Conservation (phyloP, 1,140 invertebrate species). For the Drosophila malerkotliana region DNA sequence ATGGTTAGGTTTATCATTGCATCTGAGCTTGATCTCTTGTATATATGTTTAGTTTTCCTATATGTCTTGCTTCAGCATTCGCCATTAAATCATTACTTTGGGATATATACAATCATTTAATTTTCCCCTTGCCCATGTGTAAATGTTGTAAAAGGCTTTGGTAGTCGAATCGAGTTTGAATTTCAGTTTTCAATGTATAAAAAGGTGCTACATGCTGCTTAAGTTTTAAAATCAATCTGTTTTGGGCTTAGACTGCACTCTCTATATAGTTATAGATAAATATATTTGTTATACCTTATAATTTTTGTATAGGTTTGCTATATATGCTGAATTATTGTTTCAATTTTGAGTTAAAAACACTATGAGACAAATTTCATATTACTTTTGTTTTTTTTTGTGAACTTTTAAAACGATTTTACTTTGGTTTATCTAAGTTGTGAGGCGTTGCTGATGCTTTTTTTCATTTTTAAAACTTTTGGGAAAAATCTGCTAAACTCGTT, state of each 20-base stretch:
- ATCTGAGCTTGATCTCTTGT: constrained; percentile 52
- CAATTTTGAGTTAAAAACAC: constrained; percentile 69
- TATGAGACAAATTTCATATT: constrained; percentile 49
- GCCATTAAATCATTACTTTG: constrained; percentile 10
- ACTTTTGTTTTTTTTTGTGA: constrained; percentile 25
- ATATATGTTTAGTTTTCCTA: constrained; percentile 38
- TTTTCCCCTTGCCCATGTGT: constrained; percentile 12
- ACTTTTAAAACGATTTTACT: constrained; percentile 45
- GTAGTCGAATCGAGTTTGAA: constrained; percentile 26
- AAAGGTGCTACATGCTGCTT: constrained; percentile 66
- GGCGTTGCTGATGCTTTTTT: constrained; percentile 13
- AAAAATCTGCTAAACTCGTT: constrained; percentile 35
- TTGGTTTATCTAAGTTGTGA: constrained; percentile 51
- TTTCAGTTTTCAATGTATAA: constrained; percentile 61
- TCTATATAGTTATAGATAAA: constrained; percentile 66
- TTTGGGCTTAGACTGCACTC: constrained; percentile 54
- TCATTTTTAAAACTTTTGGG: constrained; percentile 35
- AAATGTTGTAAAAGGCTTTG: constrained; percentile 42
- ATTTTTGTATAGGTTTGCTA: constrained; percentile 48
- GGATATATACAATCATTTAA: constrained; percentile 23
- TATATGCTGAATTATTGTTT: constrained; percentile 76
- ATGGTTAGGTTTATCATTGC: constrained; percentile 45
- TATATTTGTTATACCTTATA: constrained; percentile 53
- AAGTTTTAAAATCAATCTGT: constrained; percentile 75
- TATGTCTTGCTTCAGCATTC: constrained; percentile 24